Conservation (phyloP, 2,888 invertebrate genomes). For the Electrophaes corylata region DNA sequence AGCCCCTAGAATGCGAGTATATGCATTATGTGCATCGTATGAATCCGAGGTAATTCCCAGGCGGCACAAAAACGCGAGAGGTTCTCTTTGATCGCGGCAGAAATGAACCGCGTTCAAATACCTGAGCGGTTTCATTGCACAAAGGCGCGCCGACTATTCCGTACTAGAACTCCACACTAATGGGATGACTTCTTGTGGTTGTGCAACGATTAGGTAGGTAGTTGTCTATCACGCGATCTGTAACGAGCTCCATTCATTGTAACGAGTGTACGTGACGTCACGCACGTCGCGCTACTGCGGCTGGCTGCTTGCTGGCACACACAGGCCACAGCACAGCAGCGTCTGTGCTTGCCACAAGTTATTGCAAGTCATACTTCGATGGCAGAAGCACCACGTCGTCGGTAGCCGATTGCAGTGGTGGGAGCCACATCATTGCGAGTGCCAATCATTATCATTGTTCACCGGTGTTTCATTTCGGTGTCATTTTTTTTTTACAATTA, state of each 20-base stretch:
- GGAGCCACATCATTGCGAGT: too few species aligned
- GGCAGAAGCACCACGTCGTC: too few species aligned
- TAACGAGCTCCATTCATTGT: background rate
- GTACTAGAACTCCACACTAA: slow-evolving; percentile 18
- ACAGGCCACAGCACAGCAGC: too few species aligned
- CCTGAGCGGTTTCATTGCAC: slow-evolving; percentile 16
- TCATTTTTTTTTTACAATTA: too few species aligned
- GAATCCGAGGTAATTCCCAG: slow-evolving; percentile 13
- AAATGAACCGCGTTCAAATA: slow-evolving; percentile 11
- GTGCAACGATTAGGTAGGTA: slow-evolving; percentile 12
- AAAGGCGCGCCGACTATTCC: slow-evolving; percentile 23
- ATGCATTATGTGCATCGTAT: slow-evolving; percentile 5
- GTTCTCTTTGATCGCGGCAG: slow-evolving; percentile 22
- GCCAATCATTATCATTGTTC: too few species aligned
- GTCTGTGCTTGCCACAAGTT: too few species aligned
- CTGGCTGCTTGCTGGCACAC: too few species aligned
- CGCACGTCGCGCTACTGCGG: too few species aligned
- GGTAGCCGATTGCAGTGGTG: too few species aligned
- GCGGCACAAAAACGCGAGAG: slow-evolving; percentile 15
- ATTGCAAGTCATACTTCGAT: too few species aligned
- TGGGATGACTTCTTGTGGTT: slow-evolving; percentile 3
- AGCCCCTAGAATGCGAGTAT: slow-evolving; percentile 20
- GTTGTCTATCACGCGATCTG: slow-evolving; percentile 7
- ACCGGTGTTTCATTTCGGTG: too few species aligned
- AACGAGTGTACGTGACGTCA: too few species aligned